Percentiles rank a stretch among this genome's conserved stretches.
Evolutionary conservation across 2,888 invertebrate species (phyloP).

Genomic region (Lissocephala sabroskyi): DNA sequence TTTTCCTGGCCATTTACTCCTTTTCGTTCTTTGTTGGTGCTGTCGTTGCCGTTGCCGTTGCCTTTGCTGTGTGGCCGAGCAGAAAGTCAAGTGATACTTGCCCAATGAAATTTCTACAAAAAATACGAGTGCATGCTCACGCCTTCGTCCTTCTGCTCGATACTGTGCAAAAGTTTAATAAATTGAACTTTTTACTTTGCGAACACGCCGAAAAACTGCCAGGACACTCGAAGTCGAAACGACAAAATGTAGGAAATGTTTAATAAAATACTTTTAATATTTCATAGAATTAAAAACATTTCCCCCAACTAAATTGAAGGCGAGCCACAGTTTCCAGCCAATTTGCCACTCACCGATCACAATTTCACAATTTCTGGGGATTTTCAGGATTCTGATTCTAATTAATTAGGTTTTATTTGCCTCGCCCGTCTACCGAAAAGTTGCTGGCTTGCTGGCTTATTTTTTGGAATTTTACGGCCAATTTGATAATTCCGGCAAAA

Average conservation of each 20-base stretch:
- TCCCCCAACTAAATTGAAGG: too few relatives aligned
- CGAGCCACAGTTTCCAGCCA: too few relatives aligned
- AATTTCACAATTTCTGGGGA: too few relatives aligned
- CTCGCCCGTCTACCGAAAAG: too few relatives aligned
- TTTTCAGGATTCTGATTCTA: too few relatives aligned
- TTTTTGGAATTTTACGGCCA: too few relatives aligned
- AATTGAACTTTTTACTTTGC: conserved; percentile 46
- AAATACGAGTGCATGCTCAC: conserved; percentile 7
- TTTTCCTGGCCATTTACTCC: too few relatives aligned
- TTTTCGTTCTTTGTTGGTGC: too few relatives aligned
- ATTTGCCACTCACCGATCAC: too few relatives aligned
- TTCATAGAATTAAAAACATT: background rate
- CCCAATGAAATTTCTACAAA: conserved; percentile 26
- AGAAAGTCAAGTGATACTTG: conserved; percentile 7
- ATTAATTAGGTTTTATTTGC: too few relatives aligned
- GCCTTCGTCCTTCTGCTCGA: conserved; percentile 11
- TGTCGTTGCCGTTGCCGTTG: background rate
- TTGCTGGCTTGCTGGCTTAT: background rate
- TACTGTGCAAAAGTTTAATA: conserved; percentile 27
- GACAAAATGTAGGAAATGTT: background rate
- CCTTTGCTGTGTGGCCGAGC: background rate
- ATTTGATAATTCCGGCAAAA: too few relatives aligned
- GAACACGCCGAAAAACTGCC: conserved; percentile 13
- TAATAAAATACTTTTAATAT: conserved; percentile 23
- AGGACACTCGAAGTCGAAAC: background rate